Base-by-base conservation (phyloP, 2,113 vertebrate genomes). In the Scatophagus argus region DNA sequence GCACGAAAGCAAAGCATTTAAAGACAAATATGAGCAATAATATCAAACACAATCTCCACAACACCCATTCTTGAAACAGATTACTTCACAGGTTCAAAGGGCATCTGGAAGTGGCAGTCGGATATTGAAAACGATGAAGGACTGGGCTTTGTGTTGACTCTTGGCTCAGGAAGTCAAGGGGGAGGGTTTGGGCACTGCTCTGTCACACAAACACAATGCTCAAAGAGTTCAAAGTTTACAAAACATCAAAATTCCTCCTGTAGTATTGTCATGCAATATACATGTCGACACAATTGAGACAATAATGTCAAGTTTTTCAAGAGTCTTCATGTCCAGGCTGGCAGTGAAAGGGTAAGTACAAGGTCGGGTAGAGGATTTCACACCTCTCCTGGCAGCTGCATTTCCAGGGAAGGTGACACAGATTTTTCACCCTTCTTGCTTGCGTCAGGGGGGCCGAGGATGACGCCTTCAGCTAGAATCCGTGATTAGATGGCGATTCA, bases 191-290 rank as follows among this genome's bases (percentile, higher is more conserved):
- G 74, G 66, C 83, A 89, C 79, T 84, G 87, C 84, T 86, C 82
- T 78, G 90, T 91, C 92, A 90, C 91, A 89, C 79, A 88, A 90
- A 93, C 90, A 94, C 89, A 89, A 92, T 82, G 90, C 87, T 90
- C 82, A 89, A 82, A 90, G 75, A 89, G 90, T 90, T 93, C 86
- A 84, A 90, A 88, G 77, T 89, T 88, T 92, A 93, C 90, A 92
- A 94, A 94, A 95, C 93, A 94, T 88, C 84, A 87, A 91, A 90
- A 92, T 85, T 90, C 85, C 92, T 91, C 88, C 91, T 84, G 82
- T 79, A 83, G 86, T 92, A 89, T 89, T 92, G 91, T 94, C 93
- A 94, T 95, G 94, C 94, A 95, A 93, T 94, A 93, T 94, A 94
- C 93, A 94, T 79, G 86, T 94, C 78, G 91, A 94, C 90, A 93